Base-by-base conservation (phyloP, 2,888 invertebrate species). In the Carpatolechia fugitivella region DNA sequence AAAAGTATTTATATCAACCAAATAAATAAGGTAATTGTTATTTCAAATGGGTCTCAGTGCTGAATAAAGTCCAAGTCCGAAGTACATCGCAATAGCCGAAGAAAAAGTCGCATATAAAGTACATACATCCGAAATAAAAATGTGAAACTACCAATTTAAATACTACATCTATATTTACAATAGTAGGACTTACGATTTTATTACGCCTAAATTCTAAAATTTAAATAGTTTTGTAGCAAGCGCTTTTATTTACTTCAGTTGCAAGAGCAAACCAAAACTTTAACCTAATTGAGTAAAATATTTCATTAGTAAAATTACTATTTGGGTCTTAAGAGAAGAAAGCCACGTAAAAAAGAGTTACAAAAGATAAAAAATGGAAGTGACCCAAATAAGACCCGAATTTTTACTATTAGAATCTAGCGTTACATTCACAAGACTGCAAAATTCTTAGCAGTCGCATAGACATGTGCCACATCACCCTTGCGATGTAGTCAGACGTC, bases 381-480 rank as follows among this genome's bases (percentile, higher is more conserved):
- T 59, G 59, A 66, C 64, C 61, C 60, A 49, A 63, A 63, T 54
- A 51, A 60, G 48, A 62, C n/a, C n/a, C n/a, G n/a, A 61, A 58
- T 56, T 54, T 56, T 54, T 41, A 53, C 54, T 48, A 16, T 31
- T 40, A 50, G 38, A 40, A 38, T 38, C n/a, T 38, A 51, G 6
- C 10, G 0, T 40, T 10, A 38, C 8, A 49, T 35, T 33, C 13
- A 52, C 11, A 41, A n/a, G 41, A 41, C 31, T 30, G 10, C 52
- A 59, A 58, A 52, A 61, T 52, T 58, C 60, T 58, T 60, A 74
- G 76, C 78, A 77, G 78, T 89, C 82, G 77, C 75, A 73, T 78
- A 86, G 86, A 90, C 90, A 86, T 91, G 91, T 86, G 88, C 80
- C 74, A 80, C 90, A 90, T 90, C 90, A 85, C 75, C 60, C 54